Percentiles rank a stretch among this genome's conserved stretches.
Conservation (phyloP, 2,113 vertebrate genomes). For the Corythaeola cristata region DNA sequence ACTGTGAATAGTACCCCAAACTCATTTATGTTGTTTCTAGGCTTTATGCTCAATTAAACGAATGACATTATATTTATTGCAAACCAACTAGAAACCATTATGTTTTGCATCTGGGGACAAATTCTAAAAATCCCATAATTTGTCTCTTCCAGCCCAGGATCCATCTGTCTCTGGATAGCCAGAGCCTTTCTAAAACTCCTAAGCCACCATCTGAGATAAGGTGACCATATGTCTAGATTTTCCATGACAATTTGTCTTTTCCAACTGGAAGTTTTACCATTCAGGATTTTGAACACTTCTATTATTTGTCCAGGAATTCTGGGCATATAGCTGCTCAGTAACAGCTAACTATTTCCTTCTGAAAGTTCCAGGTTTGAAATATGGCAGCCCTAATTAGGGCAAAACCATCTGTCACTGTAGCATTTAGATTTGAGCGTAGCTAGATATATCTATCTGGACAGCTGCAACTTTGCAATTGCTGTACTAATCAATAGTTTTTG, state of each 20-base stretch:
- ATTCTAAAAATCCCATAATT: neutral
- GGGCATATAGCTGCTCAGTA: neutral
- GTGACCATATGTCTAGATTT: neutral
- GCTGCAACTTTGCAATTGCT: conserved; percentile 55
- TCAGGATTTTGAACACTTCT: neutral
- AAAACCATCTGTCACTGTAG: conserved; percentile 37
- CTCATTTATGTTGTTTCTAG: neutral
- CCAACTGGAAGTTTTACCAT: neutral
- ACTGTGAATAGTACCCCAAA: neutral
- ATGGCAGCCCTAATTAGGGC: neutral
- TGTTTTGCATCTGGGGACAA: neutral
- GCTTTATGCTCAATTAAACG: neutral
- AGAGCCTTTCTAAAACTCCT: neutral
- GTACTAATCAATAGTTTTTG: conserved; percentile 43
- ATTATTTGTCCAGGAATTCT: neutral
- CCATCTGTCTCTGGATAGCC: neutral
- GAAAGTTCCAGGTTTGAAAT: conserved; percentile 16
- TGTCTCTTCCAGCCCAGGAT: neutral
- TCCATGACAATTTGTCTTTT: neutral
- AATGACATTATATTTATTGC: neutral
- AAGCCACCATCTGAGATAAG: neutral
- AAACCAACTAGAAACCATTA: neutral
- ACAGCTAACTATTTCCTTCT: neutral
- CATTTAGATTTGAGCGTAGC: neutral
- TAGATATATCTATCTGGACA: conserved; percentile 29